Percentiles rank a stretch among this genome's conserved stretches.
Evolutionary conservation across 2,888 invertebrate genomes (phyloP).

Genomic region (Octodonta nipae): DNA sequence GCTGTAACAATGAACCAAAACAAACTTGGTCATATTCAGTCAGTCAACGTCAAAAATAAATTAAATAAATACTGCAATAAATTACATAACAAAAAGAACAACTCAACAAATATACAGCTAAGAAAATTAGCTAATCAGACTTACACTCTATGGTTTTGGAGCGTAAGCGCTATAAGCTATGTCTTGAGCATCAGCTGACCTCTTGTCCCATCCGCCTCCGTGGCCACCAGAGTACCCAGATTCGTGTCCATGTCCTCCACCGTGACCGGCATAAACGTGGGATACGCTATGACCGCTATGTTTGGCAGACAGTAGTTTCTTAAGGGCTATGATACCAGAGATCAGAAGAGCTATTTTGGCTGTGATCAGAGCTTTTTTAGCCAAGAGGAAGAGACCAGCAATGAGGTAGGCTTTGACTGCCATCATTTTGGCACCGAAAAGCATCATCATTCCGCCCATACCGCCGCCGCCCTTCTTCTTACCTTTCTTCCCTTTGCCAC

Average conservation of each 20-base stretch:
- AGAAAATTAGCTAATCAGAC: no score
- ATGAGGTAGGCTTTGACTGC: conserved; percentile 68
- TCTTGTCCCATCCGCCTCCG: conserved; percentile 52
- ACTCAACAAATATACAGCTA: no score
- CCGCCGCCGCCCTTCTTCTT: conserved; percentile 61
- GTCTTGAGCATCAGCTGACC: conserved; percentile 50
- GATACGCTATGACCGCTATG: conserved; percentile 30
- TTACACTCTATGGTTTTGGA: no score
- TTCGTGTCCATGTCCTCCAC: conserved; percentile 31
- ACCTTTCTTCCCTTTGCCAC: conserved; percentile 3
- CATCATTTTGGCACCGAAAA: conserved; percentile 70
- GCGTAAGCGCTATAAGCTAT: conserved; percentile 58
- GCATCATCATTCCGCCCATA: conserved; percentile 87
- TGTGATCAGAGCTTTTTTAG: conserved; percentile 69
- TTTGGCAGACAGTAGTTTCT: conserved; percentile 58
- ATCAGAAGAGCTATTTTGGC: conserved; percentile 68
- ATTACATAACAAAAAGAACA: no score
- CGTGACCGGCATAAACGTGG: conserved; percentile 15
- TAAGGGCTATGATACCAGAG: conserved; percentile 67
- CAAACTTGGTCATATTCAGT: no score
- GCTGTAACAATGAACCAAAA: no score
- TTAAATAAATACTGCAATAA: no score
- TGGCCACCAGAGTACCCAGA: neutral
- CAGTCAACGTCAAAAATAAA: no score
- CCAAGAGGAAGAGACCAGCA: conserved; percentile 65